Evolutionary conservation across 2,888 invertebrate genomes (phyloP).

Genomic region (Lepidocyrtinus sp.): DNA sequence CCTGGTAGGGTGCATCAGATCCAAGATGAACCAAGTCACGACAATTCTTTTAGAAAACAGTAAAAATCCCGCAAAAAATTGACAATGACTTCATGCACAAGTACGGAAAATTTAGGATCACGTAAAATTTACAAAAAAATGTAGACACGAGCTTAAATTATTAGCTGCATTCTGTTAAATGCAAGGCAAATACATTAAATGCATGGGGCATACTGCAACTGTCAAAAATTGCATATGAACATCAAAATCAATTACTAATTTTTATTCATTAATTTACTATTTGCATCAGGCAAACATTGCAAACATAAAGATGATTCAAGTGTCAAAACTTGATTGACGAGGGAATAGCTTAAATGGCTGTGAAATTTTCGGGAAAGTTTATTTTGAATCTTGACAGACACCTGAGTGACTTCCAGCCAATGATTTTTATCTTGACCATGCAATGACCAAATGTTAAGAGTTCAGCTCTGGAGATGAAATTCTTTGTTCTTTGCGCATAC

Average conservation of each 20-base stretch:
- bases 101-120: too few species aligned
- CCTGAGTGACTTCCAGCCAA: neutral
- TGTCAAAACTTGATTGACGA: neutral
- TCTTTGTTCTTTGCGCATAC: neutral
- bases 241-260: neutral
- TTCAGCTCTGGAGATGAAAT: neutral
- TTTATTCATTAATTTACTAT: neutral
- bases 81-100: too few species aligned
- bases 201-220: neutral
- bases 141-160: too few species aligned
- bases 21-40: neutral
- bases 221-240: neutral
- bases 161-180: too few species aligned
- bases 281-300: neutral
- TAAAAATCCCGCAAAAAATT: too few species aligned
- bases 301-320: neutral
- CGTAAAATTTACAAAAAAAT: too few species aligned
- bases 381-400: too few species aligned
- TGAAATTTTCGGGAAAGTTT: neutral
- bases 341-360: neutral
- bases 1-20: neutral
- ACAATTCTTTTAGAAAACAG: neutral
- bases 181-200: neutral
- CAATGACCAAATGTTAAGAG: neutral
- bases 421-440: neutral